These are phyloP conservation scores for Otus scops DNA, from an alignment of 2,797 vertebrate genomes.

Conservation along the genomic window DNA sequence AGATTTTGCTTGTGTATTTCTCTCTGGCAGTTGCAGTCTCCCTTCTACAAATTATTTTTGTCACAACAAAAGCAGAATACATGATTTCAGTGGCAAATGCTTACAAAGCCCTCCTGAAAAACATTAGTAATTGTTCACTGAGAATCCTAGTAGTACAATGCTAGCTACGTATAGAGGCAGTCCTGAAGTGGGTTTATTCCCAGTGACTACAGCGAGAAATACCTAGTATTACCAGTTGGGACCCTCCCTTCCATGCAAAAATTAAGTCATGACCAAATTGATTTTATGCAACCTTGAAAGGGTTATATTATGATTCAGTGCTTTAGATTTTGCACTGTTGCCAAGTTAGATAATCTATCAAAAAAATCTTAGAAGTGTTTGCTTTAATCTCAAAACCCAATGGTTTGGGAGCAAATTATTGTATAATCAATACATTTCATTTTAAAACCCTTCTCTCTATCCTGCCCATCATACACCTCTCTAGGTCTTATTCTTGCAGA, in stretches of 20 bases:
- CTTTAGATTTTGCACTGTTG: neutral
- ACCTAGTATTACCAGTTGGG: neutral
- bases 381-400: slow-evolving; percentile 34
- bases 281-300: slow-evolving; percentile 33
- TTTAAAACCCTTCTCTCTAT: slow-evolving; percentile 40
- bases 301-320: neutral
- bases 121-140: neutral
- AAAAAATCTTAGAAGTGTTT: neutral
- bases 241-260: neutral
- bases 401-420: slow-evolving; percentile 51
- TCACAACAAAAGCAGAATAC: neutral
- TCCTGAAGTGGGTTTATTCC: neutral
- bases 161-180: neutral
- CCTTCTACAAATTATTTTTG: neutral
- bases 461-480: slow-evolving; percentile 47
- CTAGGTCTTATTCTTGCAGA: slow-evolving; percentile 34
- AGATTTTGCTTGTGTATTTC: neutral
- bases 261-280: neutral
- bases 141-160: neutral
- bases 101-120: neutral
- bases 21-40: neutral
- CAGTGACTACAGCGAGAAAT: neutral
- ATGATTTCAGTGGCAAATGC: neutral
- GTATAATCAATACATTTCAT: slow-evolving; percentile 61
- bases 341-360: slow-evolving; percentile 28